These are phyloP conservation scores for Gallinago jamesoni DNA, from an alignment of 2,113 vertebrate species.

Conservation along the genomic window DNA sequence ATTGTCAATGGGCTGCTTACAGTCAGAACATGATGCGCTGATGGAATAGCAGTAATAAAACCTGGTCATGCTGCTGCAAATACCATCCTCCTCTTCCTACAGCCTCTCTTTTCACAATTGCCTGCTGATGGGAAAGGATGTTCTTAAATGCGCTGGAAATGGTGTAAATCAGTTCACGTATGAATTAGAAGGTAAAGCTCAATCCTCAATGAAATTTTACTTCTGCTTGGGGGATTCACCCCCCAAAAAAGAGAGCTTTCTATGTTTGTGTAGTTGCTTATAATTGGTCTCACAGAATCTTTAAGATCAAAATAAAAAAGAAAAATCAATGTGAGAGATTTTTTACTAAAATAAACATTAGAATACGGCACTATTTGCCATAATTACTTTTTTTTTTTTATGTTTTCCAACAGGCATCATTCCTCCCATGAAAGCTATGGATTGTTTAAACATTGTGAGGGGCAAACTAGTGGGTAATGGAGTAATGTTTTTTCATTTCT, in stretches of 20 bases:
- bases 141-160: background rate
- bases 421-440: background rate
- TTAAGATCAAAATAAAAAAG: background rate
- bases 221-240: background rate
- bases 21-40: background rate
- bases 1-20: background rate
- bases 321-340: background rate
- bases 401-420: background rate
- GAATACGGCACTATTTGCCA: background rate
- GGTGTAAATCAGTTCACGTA: background rate
- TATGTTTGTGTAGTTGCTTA: background rate
- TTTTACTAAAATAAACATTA: background rate
- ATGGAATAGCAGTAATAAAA: background rate
- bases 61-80: accelerated
- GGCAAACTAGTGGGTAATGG: background rate
- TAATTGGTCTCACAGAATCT: background rate
- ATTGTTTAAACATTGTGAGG: background rate
- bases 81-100: background rate
- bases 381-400: background rate
- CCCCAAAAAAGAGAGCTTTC: background rate
- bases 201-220: background rate
- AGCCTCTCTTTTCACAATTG: background rate
- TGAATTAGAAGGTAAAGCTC: background rate
- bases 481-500: background rate
- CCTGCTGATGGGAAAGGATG: background rate